phyloP scores from a whole-genome alignment of 2,113 vertebrate genomes.

The Phrynosoma platyrhinos region DNA sequence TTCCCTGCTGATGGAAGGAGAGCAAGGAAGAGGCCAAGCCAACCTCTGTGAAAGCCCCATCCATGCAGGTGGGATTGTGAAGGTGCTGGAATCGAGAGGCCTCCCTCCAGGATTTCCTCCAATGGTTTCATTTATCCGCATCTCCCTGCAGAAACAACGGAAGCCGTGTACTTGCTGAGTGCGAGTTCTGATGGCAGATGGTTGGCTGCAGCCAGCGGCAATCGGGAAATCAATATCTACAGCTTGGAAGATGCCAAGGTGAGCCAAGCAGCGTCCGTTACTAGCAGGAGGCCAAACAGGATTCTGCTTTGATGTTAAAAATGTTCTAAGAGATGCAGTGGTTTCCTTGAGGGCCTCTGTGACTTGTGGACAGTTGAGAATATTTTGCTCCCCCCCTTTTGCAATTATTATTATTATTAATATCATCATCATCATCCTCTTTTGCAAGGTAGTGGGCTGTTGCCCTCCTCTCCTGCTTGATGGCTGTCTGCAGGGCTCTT shows the following conservation, averaged over 20 bases:
- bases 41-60: too few species aligned
- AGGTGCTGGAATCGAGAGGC: too few species aligned
- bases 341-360: accelerated
- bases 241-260: constrained; percentile 85
- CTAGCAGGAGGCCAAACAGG: background rate
- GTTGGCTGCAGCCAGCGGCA: constrained; percentile 83
- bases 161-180: constrained; percentile 84
- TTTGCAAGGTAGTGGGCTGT: background rate
- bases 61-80: too few species aligned
- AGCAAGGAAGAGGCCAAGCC: too few species aligned
- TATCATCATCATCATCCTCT: too few species aligned
- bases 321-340: accelerated
- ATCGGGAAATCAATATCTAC: constrained; percentile 85
- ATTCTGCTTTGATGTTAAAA: background rate
- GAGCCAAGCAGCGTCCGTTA: background rate
- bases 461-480: background rate
- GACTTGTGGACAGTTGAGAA: accelerated
- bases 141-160: constrained; percentile 73
- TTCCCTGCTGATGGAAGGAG: too few species aligned
- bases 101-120: background rate
- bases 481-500: too few species aligned
- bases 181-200: constrained; percentile 86
- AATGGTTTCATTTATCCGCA: background rate
- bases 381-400: too few species aligned
- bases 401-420: too few species aligned